Base-by-base conservation (phyloP, 2,113 vertebrate genomes). In the Oryzias celebensis region DNA sequence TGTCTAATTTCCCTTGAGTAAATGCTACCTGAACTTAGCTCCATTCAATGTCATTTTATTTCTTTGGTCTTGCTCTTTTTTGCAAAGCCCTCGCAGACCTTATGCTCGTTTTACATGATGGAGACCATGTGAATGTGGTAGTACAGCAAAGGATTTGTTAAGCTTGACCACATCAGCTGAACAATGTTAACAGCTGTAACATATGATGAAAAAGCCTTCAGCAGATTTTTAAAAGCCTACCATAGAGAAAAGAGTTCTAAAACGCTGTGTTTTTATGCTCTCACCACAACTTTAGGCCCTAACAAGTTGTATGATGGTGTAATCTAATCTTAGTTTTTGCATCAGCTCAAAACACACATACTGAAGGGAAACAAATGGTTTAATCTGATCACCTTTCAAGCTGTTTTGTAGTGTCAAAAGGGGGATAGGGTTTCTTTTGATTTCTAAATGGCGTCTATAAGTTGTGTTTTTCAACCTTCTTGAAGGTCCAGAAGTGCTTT, bases 201-300 rank as follows among this genome's bases (percentile, higher is more conserved):
- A 6, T 45, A 46, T 28, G 17, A 58, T 52, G 45, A 73, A 28
- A 46, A 47, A 60, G 59, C 18, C 41, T 23, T 14, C 26, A 31
- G 24, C 41, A 28, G 26, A 5, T 28, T 70, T 62, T 52, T 68
- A 16, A 45, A 60, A 51, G 17, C 47, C 18, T 49, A 60, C 43
- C 47, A 44, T 26, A 3, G 59, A 53, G 41, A 64, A 23, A 53
- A 49, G 31, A 44, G 26, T 23, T 47, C 44, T 56, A 31, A 45
- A 68, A 45, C 14, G 13, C 7, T 4, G 1, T 50, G 7, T 58
- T 69, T 64, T 59, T 43, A 47, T 57, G n/a, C 41, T 24, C n/a
- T 68, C 48, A 18, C 20, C 14, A 18, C 52, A 54, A 52, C 52
- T 61, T 69, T 53, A 70, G 62, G 41, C 46, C 66, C 51, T 65